Conservation (phyloP, 2,888 invertebrate species). For the Microctonus brassicae region DNA sequence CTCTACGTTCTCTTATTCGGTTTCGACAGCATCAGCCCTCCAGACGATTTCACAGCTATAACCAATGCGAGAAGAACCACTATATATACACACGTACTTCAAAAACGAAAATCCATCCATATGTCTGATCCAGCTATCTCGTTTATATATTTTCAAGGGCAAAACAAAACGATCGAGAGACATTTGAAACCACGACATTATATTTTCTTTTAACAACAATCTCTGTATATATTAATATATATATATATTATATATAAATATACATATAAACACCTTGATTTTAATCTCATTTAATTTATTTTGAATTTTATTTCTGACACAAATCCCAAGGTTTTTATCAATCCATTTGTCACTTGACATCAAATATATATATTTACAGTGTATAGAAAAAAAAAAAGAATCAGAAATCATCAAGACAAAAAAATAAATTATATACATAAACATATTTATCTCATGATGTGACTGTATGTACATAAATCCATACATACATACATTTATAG, state of each 20-base stretch:
- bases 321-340: conserved; percentile 5
- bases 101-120: neutral
- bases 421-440: too few relatives aligned
- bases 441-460: too few relatives aligned
- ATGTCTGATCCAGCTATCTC: neutral
- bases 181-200: neutral
- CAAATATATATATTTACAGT: conserved; percentile 3
- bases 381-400: neutral
- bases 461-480: too few relatives aligned
- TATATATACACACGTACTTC: too few relatives aligned
- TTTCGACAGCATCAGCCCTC: neutral
- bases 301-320: conserved; percentile 15
- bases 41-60: conserved; percentile 6
- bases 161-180: neutral
- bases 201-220: neutral
- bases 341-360: neutral
- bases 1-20: conserved; percentile 13
- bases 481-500: too few relatives aligned
- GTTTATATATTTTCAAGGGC: neutral
- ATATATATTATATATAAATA: neutral
- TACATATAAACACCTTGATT: neutral
- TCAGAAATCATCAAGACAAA: too few relatives aligned
- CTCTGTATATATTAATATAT: neutral
- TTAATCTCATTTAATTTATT: conserved; percentile 4
- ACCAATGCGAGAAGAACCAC: neutral